A percentile compares a stretch with the other conserved stretches of the same genome.
phyloP scores from a whole-genome alignment of 2,888 invertebrate species.

The Pimpla rufipes region DNA sequence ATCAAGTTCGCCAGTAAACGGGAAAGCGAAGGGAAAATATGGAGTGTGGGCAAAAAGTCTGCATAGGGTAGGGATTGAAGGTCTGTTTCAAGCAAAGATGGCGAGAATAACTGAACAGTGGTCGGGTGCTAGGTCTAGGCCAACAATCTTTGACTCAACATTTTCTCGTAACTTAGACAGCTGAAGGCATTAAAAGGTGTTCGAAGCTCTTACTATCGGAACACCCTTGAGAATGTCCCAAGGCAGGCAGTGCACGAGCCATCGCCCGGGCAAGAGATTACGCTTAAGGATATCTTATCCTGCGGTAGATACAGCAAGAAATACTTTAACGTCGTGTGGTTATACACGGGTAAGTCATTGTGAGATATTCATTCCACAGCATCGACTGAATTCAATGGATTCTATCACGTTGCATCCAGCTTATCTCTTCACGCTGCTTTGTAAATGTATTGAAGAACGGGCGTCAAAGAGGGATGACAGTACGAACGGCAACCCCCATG shows the following conservation, averaged over 20 bases:
- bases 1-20: background rate
- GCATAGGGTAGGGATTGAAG: background rate
- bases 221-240: slow-evolving; percentile 57
- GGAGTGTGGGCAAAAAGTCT: background rate
- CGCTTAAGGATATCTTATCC: slow-evolving; percentile 18
- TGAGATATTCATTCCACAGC: background rate
- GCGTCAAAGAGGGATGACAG: background rate
- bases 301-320: slow-evolving; percentile 8
- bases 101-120: slow-evolving; percentile 28
- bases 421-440: background rate
- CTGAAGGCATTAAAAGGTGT: slow-evolving; percentile 31
- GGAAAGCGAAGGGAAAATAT: background rate
- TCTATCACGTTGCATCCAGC: background rate
- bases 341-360: background rate
- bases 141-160: slow-evolving; percentile 68
- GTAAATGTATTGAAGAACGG: background rate
- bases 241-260: slow-evolving; percentile 42
- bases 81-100: background rate
- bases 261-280: slow-evolving; percentile 36
- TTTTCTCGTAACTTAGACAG: slow-evolving; percentile 57
- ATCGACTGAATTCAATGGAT: background rate
- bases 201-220: slow-evolving; percentile 53
- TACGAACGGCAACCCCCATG: background rate
- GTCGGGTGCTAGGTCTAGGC: slow-evolving; percentile 32
- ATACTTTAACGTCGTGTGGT: slow-evolving; percentile 23